These are phyloP conservation scores for Scaptomyza parva DNA, from an alignment of 2,888 invertebrate species.

Conservation along the genomic window DNA sequence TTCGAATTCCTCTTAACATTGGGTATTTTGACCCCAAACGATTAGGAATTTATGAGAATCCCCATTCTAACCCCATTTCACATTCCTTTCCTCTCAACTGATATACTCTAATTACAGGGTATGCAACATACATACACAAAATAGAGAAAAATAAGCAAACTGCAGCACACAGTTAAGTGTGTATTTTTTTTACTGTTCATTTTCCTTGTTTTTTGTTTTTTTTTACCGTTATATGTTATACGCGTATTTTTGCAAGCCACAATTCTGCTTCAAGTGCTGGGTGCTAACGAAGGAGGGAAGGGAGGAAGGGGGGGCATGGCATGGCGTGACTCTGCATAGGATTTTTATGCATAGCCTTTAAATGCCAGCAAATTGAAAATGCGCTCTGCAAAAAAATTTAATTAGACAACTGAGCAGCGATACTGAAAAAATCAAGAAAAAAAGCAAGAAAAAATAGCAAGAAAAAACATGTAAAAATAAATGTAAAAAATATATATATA, in stretches of 20 bases:
- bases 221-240: slow-evolving; percentile 27
- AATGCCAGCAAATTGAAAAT: slow-evolving; percentile 59
- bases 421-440: too few relatives aligned
- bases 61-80: background rate
- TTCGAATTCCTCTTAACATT: too few relatives aligned
- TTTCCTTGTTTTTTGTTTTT: slow-evolving; percentile 26
- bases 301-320: slow-evolving; percentile 11
- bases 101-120: slow-evolving; percentile 13
- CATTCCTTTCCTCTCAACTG: background rate
- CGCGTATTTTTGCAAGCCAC: slow-evolving; percentile 48
- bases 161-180: slow-evolving; percentile 37
- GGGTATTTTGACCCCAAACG: too few relatives aligned
- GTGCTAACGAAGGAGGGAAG: background rate
- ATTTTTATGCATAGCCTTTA: slow-evolving; percentile 63
- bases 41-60: too few relatives aligned
- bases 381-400: slow-evolving; percentile 64
- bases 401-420: slow-evolving; percentile 75
- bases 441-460: too few relatives aligned
- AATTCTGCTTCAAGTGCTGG: slow-evolving; percentile 57
- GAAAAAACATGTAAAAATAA: too few relatives aligned
- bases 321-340: slow-evolving; percentile 42
- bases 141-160: slow-evolving; percentile 39
- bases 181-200: slow-evolving; percentile 22
- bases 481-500: slow-evolving; percentile 30
- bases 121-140: slow-evolving; percentile 4